Evolutionary conservation across 2,888 invertebrate genomes (phyloP).

Genomic region (Cantharis flavilabris): DNA sequence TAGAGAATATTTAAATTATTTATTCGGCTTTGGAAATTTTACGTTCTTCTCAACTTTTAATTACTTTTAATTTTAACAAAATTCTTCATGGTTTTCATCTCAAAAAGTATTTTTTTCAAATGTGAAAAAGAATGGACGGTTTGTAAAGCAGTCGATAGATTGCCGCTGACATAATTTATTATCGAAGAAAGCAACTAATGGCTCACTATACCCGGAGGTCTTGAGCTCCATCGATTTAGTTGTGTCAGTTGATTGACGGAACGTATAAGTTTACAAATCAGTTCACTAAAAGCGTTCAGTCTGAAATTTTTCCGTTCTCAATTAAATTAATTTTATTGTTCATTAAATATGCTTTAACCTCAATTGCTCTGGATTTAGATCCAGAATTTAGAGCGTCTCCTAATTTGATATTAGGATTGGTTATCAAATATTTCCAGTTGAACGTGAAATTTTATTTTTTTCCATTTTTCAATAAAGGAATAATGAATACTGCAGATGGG

Average conservation of each 20-base stretch:
- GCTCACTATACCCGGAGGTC: slow-evolving; percentile 19
- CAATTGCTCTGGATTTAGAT: not conserved
- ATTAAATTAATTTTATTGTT: not conserved
- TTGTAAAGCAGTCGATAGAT: not conserved
- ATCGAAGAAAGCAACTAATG: slow-evolving; percentile 12
- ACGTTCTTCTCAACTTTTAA: not conserved
- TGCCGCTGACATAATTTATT: slow-evolving; percentile 19
- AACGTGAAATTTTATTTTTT: not conserved
- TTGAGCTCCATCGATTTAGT: slow-evolving; percentile 19
- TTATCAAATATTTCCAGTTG: not conserved
- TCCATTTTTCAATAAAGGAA: not conserved
- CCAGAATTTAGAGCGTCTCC: too few relatives aligned
- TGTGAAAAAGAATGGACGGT: not conserved
- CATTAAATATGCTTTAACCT: not conserved
- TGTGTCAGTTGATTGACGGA: slow-evolving; percentile 16
- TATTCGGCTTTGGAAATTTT: too few relatives aligned
- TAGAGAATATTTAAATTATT: too few relatives aligned
- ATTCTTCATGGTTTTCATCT: not conserved
- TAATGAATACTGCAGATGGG: not conserved
- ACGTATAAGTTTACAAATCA: slow-evolving; percentile 15
- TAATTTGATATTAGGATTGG: not conserved
- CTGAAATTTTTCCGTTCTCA: not conserved
- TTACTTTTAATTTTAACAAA: not conserved
- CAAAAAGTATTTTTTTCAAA: not conserved
- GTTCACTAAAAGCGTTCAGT: not conserved